phyloP scores from a whole-genome alignment of 1,140 invertebrate species.

The Apis laboriosa region DNA sequence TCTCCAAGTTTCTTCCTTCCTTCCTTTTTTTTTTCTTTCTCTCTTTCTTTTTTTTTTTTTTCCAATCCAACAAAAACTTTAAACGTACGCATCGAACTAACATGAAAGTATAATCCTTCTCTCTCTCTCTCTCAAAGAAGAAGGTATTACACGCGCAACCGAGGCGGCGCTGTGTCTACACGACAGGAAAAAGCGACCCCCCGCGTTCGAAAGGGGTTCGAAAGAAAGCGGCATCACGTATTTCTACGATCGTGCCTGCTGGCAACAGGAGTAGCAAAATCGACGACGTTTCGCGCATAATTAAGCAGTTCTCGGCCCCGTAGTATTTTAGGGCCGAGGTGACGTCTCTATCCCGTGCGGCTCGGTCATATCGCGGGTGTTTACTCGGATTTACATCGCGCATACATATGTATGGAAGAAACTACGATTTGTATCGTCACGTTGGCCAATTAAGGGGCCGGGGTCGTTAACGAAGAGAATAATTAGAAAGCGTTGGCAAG shows the following conservation, averaged over 20 bases:
- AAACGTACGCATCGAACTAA: not conserved
- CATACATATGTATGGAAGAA: constrained; percentile 53
- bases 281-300: constrained; percentile 39
- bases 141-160: no score
- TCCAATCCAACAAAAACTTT: not conserved
- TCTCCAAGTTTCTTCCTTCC: no score
- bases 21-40: no score
- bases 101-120: not conserved
- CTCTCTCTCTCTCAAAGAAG: not conserved
- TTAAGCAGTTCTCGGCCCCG: constrained; percentile 35
- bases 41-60: no score
- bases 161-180: no score
- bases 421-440: constrained; percentile 58
- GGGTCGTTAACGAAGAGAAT: constrained; percentile 66
- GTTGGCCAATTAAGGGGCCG: constrained; percentile 61
- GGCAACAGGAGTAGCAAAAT: constrained; percentile 7
- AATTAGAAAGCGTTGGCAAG: constrained; percentile 53
- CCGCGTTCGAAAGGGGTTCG: not conserved
- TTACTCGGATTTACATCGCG: constrained; percentile 48
- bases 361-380: constrained; percentile 38
- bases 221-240: not conserved
- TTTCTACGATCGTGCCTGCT: not conserved
- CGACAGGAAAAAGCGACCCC: not conserved
- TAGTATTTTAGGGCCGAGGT: constrained; percentile 11
- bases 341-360: constrained; percentile 35